Percentiles rank a stretch among this genome's conserved stretches.
Conservation (phyloP, 2,113 vertebrate species). For the Myotis davidii region DNA sequence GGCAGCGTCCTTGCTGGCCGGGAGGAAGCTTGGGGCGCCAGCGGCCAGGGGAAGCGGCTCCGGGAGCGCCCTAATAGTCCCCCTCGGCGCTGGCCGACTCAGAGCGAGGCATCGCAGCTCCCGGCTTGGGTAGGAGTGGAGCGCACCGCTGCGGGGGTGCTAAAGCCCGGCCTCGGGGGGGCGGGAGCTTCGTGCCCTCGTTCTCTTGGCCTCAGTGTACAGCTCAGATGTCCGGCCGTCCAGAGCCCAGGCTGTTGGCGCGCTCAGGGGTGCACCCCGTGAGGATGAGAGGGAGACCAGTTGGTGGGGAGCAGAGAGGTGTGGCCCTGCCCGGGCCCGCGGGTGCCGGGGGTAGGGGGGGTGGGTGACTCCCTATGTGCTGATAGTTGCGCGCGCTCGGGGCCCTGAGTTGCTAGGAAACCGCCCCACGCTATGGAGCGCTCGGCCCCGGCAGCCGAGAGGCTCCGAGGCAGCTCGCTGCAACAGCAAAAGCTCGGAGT, state of each 20-base stretch:
- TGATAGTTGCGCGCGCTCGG: background rate
- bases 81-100: background rate
- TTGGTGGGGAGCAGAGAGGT: background rate
- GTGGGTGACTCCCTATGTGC: background rate
- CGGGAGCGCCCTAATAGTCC: slow-evolving; percentile 8
- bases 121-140: background rate
- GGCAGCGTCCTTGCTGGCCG: slow-evolving; percentile 18
- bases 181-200: slow-evolving; percentile 56
- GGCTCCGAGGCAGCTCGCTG: slow-evolving; percentile 8
- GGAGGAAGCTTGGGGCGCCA: slow-evolving; percentile 44
- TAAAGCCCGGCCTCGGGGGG: slow-evolving; percentile 12
- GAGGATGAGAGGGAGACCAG: background rate
- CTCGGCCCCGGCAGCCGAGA: background rate
- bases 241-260: slow-evolving; percentile 30
- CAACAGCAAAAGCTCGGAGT: slow-evolving; percentile 17
- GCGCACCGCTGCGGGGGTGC: background rate
- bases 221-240: slow-evolving; percentile 18
- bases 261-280: background rate
- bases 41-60: slow-evolving; percentile 2
- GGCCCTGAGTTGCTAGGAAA: slow-evolving; percentile 81
- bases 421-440: slow-evolving; percentile 72
- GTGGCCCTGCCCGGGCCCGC: background rate
- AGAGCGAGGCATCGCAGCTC: background rate
- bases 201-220: slow-evolving; percentile 19
- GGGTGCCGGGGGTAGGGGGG: background rate